phyloP scores from a whole-genome alignment of 2,888 invertebrate genomes.

The Tromatobia lineatoria region DNA sequence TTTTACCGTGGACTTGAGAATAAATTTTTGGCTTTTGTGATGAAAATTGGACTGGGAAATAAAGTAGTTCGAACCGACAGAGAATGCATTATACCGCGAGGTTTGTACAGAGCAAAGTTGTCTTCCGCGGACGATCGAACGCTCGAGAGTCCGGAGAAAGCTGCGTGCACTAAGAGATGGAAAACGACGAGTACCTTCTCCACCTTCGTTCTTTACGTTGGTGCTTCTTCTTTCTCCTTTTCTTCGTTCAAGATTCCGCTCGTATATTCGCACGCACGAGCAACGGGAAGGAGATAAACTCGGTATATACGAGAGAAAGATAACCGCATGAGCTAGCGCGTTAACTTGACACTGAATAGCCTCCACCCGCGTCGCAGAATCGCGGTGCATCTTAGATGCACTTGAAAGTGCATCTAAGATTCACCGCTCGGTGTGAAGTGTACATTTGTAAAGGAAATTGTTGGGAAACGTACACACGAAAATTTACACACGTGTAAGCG shows the following conservation, averaged over 20 bases:
- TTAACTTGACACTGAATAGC: conserved; percentile 55
- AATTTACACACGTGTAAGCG: background rate
- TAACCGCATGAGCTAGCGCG: conserved; percentile 45
- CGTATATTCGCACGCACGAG: conserved; percentile 20
- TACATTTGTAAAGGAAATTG: conserved; percentile 43
- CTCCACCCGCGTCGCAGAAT: conserved; percentile 64
- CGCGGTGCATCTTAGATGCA: conserved; percentile 13
- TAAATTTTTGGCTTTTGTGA: too few species aligned
- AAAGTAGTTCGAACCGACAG: too few species aligned
- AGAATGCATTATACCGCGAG: background rate
- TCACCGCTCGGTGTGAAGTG: background rate
- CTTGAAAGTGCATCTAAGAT: background rate
- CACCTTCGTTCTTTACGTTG: background rate
- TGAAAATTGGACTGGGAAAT: too few species aligned
- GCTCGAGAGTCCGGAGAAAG: conserved; percentile 57
- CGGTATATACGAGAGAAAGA: conserved; percentile 34
- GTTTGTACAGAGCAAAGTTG: background rate
- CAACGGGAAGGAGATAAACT: conserved; percentile 66
- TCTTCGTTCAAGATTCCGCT: conserved; percentile 19
- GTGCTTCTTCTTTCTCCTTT: conserved; percentile 8
- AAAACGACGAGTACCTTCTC: conserved; percentile 36
- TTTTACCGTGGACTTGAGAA: too few species aligned
- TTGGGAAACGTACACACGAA: background rate
- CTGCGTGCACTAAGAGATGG: conserved; percentile 46
- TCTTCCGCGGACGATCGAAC: conserved; percentile 10